Conservation (phyloP, 2,888 invertebrate species). For the Tuberolachnus salignus region DNA sequence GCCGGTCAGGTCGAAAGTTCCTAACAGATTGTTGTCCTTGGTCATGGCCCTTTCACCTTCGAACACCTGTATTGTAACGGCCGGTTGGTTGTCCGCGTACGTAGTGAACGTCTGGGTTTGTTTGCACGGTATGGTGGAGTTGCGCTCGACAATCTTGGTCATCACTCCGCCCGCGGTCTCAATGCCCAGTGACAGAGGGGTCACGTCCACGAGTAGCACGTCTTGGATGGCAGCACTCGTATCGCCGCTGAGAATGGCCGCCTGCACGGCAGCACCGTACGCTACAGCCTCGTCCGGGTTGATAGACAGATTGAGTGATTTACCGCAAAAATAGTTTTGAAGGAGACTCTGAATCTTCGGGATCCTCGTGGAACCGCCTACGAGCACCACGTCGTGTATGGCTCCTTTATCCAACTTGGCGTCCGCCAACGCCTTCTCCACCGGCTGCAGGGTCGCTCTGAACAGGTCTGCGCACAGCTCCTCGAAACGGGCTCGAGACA, state of each 20-base stretch:
- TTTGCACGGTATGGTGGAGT: conserved; percentile 68
- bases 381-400: conserved; percentile 79
- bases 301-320: conserved; percentile 75
- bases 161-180: conserved; percentile 84
- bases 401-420: conserved; percentile 77
- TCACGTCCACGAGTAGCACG: conserved; percentile 72
- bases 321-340: conserved; percentile 72
- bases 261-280: conserved; percentile 81
- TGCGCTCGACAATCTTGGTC: conserved; percentile 64
- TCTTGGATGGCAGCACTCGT: conserved; percentile 74
- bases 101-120: conserved; percentile 81
- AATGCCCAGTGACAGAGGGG: conserved; percentile 68
- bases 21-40: conserved; percentile 84
- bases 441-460: too few species aligned
- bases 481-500: too few species aligned
- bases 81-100: conserved; percentile 89
- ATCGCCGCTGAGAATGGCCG: conserved; percentile 74
- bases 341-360: conserved; percentile 78
- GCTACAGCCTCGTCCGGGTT: conserved; percentile 80
- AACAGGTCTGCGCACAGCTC: conserved; percentile 75
- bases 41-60: conserved; percentile 87
- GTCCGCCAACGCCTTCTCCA: conserved; percentile 77
- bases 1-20: conserved; percentile 72
- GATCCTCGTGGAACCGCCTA: conserved; percentile 81
- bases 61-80: conserved; percentile 84